phyloP scores from a whole-genome alignment of 2,797 vertebrate genomes.

The Pampus argenteus region DNA sequence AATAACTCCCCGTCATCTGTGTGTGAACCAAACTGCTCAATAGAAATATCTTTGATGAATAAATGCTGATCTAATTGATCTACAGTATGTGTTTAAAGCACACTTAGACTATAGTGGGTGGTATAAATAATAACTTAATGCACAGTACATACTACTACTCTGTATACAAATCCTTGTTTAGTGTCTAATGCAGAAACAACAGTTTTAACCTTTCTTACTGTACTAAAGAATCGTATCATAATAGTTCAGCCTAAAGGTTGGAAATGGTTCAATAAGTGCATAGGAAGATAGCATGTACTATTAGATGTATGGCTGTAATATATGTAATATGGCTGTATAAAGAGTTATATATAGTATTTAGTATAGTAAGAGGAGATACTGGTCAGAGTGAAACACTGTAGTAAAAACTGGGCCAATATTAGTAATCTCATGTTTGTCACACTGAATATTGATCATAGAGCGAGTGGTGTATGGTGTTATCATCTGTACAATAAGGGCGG shows the following conservation, averaged over 20 bases:
- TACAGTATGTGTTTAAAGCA: neutral
- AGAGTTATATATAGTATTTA: neutral
- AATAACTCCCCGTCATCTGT: too few species aligned
- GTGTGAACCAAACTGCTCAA: too few species aligned
- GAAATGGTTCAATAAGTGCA: neutral
- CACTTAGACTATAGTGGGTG: neutral
- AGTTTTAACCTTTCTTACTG: neutral
- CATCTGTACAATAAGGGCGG: neutral
- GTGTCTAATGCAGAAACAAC: neutral
- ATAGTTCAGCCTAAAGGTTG: neutral
- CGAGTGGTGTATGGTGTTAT: neutral
- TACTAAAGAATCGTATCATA: neutral
- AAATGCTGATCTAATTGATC: neutral
- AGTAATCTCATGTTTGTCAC: neutral
- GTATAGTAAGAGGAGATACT: neutral
- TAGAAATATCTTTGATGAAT: too few species aligned
- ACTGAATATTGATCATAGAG: slow-evolving; percentile 5
- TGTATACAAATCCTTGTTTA: neutral
- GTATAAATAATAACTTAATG: neutral
- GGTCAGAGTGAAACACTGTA: slow-evolving; percentile 1
- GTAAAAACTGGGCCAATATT: neutral
- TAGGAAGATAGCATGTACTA: neutral
- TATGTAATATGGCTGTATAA: neutral
- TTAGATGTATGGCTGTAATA: neutral
- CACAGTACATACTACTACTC: neutral